A percentile compares a stretch with the other conserved stretches of the same genome.
phyloP scores from a whole-genome alignment of 2,797 vertebrate species.

The Gymnopithys bicolor region DNA sequence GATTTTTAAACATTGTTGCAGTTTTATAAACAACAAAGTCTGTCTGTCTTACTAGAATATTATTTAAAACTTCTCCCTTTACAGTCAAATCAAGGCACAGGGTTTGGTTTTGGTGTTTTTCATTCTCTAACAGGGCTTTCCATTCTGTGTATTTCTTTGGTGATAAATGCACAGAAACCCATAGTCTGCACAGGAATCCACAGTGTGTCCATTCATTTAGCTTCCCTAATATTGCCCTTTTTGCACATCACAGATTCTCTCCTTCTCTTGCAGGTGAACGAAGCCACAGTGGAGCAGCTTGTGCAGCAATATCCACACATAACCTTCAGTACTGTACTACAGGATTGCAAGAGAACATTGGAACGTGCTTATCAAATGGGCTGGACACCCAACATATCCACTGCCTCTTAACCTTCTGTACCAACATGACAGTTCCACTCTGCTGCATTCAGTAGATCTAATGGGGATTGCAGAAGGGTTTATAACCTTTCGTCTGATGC shows the following conservation, averaged over 20 bases:
- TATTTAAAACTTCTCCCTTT: neutral
- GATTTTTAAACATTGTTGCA: neutral
- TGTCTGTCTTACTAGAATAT: neutral
- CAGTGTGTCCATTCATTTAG: neutral
- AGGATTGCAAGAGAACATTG: slow-evolving; percentile 98
- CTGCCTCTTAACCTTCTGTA: slow-evolving; percentile 82
- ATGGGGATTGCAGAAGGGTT: slow-evolving; percentile 53
- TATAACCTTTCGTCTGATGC: slow-evolving; percentile 43
- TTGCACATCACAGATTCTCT: slow-evolving; percentile 11
- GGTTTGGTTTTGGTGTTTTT: neutral
- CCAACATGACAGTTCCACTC: neutral
- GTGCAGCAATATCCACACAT: slow-evolving; percentile 97
- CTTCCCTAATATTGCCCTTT: neutral
- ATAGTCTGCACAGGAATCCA: rapidly evolving
- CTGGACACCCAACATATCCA: slow-evolving; percentile 94
- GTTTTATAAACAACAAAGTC: neutral
- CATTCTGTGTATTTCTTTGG: neutral
- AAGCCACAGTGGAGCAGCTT: slow-evolving; percentile 94
- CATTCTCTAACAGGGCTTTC: neutral
- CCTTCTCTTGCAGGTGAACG: slow-evolving; percentile 86
- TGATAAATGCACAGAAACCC: neutral
- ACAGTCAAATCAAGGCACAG: neutral
- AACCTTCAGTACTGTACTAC: slow-evolving; percentile 98
- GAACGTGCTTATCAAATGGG: slow-evolving; percentile 99
- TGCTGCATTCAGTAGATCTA: slow-evolving; percentile 34